A percentile compares a stretch with the other conserved stretches of the same genome.
Evolutionary conservation across 2,113 vertebrate species (phyloP).

Genomic region (Notarius quadriscutis): DNA sequence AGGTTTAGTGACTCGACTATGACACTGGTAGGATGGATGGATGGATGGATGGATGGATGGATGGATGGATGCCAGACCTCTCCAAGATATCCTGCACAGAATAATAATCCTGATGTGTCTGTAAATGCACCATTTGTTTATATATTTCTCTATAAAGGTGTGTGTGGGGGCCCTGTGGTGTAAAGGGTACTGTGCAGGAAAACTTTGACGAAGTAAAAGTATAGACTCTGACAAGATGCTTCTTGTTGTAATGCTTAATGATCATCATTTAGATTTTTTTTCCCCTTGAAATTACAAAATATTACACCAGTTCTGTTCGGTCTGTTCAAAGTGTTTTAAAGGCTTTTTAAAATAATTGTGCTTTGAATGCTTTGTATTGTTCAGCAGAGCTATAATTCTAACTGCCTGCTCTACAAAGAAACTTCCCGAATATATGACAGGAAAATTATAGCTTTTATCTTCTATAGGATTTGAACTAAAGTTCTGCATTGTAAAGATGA

Average conservation of each 20-base stretch:
- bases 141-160: not conserved
- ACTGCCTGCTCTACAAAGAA: conserved; percentile 21
- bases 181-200: not conserved
- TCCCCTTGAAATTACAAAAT: not conserved
- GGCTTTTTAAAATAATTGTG: not conserved
- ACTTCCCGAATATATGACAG: conserved; percentile 19
- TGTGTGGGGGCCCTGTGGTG: not conserved
- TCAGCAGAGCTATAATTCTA: conserved; percentile 28
- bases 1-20: no score
- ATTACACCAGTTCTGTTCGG: not conserved
- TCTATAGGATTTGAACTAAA: conserved; percentile 24
- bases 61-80: conserved; percentile 38
- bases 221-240: not conserved
- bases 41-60: not conserved
- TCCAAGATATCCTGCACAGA: conserved; percentile 44
- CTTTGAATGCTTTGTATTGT: not conserved
- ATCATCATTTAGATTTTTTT: not conserved
- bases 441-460: conserved; percentile 20
- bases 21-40: not conserved
- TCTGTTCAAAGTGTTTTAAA: not conserved
- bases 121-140: no score
- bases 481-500: conserved; percentile 7
- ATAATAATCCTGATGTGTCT: no score
- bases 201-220: not conserved
- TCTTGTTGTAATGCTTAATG: not conserved